Evolutionary conservation across 2,888 invertebrate species (phyloP), one percentile per base, ranked within the genome.

Genomic region (Argyresthia albistria): DNA sequence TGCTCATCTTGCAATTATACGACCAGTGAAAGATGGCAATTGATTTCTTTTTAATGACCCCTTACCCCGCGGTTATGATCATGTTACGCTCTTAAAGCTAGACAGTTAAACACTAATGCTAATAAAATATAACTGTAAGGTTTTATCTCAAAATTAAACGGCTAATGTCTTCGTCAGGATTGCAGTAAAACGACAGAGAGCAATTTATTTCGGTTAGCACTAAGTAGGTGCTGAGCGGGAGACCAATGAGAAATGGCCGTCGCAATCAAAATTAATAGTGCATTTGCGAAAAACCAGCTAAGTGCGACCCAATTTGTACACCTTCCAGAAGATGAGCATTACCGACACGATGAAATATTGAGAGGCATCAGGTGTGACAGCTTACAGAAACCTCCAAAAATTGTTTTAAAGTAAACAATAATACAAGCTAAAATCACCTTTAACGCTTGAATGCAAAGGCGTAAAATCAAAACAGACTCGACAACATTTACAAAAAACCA

Each of bases 41-140:
- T 70, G 67, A 73, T 70, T 67, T 65, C 63, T 62, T 70, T 70
- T 67, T 69, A 70, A 68, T 65, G 58, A 59, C 51, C 8, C 16
- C 37, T 8, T 25, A 42, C 42, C 42, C 42, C 11, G 42, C n/a
- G 11, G 42, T 4, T 25, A 25, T 25, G 25, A 25, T 25, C 3
- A 25, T 25, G 25, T 25, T 25, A 2, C 25, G 25, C 25, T 25
- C 25, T 25, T 25, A 25, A 25, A 25, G 25, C 25, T 25, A 25
- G 25, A 25, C 25, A 25, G 25, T 25, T 25, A 25, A 25, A 25
- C 2, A 4, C 25, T 25, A 4, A 25, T 6, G 25, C 6, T 25
- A 25, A 25, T 25, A 25, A 25, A 25, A 25, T 25, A 6, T 25
- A 25, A 25, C 25, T 25, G 25, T 25, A 6, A 25, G 6, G 25